Conservation (phyloP, 2,888 invertebrate genomes). For the Aphelenchoides bicaudatus region DNA sequence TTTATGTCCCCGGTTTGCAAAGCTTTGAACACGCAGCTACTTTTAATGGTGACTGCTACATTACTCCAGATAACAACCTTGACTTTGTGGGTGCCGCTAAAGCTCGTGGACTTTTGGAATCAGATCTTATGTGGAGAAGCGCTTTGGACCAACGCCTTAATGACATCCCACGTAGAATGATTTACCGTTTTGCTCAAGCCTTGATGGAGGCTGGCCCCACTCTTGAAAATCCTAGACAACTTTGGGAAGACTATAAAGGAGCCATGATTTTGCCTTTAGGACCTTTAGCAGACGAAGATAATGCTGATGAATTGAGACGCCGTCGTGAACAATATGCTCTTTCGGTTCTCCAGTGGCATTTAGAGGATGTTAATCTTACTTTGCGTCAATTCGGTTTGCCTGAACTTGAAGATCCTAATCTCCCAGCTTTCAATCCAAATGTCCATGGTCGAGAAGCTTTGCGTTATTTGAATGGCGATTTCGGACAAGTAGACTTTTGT, state of each 20-base stretch:
- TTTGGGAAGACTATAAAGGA: neutral
- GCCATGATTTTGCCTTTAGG: neutral
- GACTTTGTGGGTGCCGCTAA: neutral
- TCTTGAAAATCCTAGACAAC: neutral
- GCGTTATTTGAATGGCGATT: neutral
- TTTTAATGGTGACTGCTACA: neutral
- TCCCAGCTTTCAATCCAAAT: neutral
- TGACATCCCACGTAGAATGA: neutral
- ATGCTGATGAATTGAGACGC: too few species aligned
- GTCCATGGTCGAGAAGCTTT: neutral
- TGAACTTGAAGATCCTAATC: neutral
- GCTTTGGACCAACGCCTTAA: neutral
- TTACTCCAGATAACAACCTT: neutral
- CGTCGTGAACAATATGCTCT: conserved; percentile 1
- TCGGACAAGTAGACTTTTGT: neutral
- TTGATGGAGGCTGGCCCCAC: neutral
- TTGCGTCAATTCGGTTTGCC: conserved; percentile 4
- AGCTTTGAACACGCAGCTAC: conserved; percentile 2
- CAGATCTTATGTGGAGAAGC: conserved; percentile 3
- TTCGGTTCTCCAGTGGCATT: neutral
- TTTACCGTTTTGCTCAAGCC: conserved; percentile 4
- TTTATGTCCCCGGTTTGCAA: neutral
- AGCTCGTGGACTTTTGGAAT: neutral
- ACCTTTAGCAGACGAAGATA: neutral
- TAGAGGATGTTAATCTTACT: neutral